These are phyloP conservation scores for Lasioglossum lativentre DNA, from an alignment of 2,888 invertebrate species.

Conservation along the genomic window DNA sequence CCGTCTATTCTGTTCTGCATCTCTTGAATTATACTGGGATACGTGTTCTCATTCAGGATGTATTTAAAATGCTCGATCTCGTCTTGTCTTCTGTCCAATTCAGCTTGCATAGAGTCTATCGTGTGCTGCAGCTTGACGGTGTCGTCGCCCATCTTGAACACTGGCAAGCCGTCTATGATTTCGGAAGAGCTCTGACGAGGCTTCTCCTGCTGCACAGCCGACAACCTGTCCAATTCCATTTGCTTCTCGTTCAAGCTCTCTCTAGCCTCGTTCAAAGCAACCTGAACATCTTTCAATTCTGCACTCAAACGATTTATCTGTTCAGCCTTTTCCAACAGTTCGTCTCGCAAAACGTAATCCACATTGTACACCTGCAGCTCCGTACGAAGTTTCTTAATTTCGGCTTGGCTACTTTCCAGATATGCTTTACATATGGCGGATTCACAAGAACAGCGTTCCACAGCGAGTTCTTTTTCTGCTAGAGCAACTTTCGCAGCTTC, in stretches of 20 bases:
- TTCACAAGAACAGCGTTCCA: conserved; percentile 48
- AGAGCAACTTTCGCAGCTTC: conserved; percentile 80
- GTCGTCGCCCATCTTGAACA: conserved; percentile 71
- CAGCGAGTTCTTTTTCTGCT: conserved; percentile 39
- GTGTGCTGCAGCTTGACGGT: conserved; percentile 58
- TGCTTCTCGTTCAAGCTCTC: conserved; percentile 62
- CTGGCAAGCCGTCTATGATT: conserved; percentile 68
- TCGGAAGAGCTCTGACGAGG: conserved; percentile 16
- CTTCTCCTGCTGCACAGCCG: conserved; percentile 11
- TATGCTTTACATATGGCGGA: conserved; percentile 55
- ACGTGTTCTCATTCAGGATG: conserved; percentile 86
- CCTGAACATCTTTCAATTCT: conserved; percentile 85
- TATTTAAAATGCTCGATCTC: conserved; percentile 91
- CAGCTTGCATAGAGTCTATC: conserved; percentile 67
- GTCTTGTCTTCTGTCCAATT: conserved; percentile 88
- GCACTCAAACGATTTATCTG: conserved; percentile 89
- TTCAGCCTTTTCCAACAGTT: conserved; percentile 86
- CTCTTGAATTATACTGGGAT: conserved; percentile 82
- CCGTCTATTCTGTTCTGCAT: conserved; percentile 80
- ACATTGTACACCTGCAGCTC: not conserved
- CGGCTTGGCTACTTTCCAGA: conserved; percentile 61
- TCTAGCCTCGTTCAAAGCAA: conserved; percentile 34
- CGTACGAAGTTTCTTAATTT: conserved; percentile 40
- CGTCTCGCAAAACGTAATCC: conserved; percentile 49
- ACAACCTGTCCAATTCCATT: conserved; percentile 57